phyloP scores from a whole-genome alignment of 35 echinoderm and acorn worm genomes.

The Apostichopus californicus region DNA sequence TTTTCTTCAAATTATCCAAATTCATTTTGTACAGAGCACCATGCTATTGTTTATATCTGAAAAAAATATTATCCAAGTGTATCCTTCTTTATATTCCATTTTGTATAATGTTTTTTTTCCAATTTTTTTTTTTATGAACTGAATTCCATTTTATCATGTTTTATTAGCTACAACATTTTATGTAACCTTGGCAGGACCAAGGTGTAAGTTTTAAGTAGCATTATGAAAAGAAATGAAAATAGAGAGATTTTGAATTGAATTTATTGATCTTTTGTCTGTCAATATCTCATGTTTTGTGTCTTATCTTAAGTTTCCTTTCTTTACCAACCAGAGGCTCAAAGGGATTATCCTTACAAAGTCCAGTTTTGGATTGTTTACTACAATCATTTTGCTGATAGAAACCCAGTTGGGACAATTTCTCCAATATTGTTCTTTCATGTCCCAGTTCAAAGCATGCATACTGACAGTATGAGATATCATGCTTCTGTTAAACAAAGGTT shows the following conservation, averaged over 20 bases:
- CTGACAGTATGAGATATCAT: too few relatives aligned
- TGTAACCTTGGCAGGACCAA: not conserved
- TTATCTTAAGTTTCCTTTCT: too few relatives aligned
- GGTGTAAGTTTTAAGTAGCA: not conserved
- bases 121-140: not conserved
- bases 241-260: constrained; percentile 19
- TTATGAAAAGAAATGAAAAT: not conserved
- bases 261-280: not conserved
- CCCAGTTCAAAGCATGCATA: too few relatives aligned
- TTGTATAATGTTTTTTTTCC: not conserved
- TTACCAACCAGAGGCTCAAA: too few relatives aligned
- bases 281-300: too few relatives aligned
- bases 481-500: too few relatives aligned
- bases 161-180: constrained; percentile 9
- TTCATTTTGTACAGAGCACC: constrained; percentile 5
- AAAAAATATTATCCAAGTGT: constrained; percentile 3
- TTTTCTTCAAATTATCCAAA: not conserved
- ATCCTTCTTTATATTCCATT: constrained; percentile 10
- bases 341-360: too few relatives aligned
- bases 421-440: too few relatives aligned
- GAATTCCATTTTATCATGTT: constrained; percentile 10
- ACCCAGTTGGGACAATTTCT: too few relatives aligned
- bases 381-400: too few relatives aligned
- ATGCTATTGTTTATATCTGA: constrained; percentile 16
- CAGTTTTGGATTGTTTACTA: too few relatives aligned